phyloP scores from a whole-genome alignment of 2,888 invertebrate genomes.

The Cryptocheilus praepositus region DNA sequence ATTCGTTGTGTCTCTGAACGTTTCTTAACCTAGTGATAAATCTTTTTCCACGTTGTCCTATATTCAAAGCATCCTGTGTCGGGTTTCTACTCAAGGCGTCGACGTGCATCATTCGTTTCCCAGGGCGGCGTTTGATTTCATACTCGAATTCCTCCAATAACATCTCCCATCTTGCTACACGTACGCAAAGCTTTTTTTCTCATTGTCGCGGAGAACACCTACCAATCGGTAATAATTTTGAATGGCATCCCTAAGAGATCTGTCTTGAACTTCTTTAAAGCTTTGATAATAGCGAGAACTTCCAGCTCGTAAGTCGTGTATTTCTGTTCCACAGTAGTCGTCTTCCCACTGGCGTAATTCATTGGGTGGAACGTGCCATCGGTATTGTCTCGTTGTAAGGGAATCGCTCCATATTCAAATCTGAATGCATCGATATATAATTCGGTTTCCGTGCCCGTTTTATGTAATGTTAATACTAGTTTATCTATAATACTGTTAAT shows the following conservation, averaged over 20 bases:
- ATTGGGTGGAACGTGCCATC: conserved; percentile 39
- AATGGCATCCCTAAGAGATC: conserved; percentile 24
- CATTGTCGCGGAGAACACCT: conserved; percentile 38
- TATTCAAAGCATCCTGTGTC: conserved; percentile 1
- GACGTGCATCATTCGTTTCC: conserved; percentile 15
- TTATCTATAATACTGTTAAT: conserved; percentile 17
- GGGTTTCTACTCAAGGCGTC: conserved; percentile 31
- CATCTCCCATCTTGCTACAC: conserved; percentile 46
- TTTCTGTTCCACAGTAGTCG: conserved; percentile 41
- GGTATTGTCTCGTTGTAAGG: conserved; percentile 17
- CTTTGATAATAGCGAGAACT: conserved; percentile 46
- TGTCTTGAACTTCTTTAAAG: conserved; percentile 38
- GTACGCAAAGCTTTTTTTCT: conserved; percentile 35
- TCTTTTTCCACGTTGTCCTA: conserved; percentile 12
- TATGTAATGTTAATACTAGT: conserved; percentile 12
- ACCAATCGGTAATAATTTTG: conserved; percentile 50
- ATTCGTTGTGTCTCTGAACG: conserved; percentile 21
- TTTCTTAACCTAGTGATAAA: conserved; percentile 8
- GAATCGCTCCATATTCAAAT: conserved; percentile 30
- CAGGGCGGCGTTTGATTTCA: background rate
- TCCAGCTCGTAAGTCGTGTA: conserved; percentile 55
- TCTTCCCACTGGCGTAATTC: conserved; percentile 49
- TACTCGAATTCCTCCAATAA: conserved; percentile 26
- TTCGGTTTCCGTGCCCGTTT: conserved; percentile 22
- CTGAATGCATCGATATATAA: conserved; percentile 35